Evolutionary conservation across 1,140 invertebrate species (phyloP).

Genomic region (Microplitis demolitor): DNA sequence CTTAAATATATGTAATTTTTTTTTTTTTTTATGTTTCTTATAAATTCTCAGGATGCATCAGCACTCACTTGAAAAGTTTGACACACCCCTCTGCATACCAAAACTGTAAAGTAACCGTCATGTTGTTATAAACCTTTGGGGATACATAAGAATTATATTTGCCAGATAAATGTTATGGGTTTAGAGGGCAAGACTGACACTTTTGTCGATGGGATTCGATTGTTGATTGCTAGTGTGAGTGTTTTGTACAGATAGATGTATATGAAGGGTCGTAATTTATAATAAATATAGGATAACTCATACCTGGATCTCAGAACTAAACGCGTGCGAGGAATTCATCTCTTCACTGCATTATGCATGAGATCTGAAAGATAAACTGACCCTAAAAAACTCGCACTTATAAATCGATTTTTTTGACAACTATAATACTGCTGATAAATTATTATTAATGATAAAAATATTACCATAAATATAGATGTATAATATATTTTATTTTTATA

Average conservation of each 20-base stretch:
- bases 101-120: background rate
- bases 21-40: background rate
- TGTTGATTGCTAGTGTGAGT: background rate
- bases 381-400: background rate
- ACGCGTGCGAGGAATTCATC: background rate
- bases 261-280: too few species aligned
- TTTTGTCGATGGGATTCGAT: conserved; percentile 1
- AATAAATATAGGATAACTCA: background rate
- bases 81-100: conserved; percentile 2
- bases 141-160: background rate
- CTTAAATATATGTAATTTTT: too few species aligned
- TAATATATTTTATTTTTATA: too few species aligned
- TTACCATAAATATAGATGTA: too few species aligned
- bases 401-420: background rate
- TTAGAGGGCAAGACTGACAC: background rate
- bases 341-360: conserved; percentile 5
- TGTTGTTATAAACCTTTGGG: background rate
- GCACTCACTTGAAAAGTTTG: background rate
- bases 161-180: background rate
- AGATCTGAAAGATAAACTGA: background rate
- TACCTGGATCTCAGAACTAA: background rate
- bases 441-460: too few species aligned
- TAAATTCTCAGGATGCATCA: background rate
- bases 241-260: too few species aligned
- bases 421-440: background rate